phyloP scores from a whole-genome alignment of 2,888 invertebrate genomes.

The Sthenelais limicola region DNA sequence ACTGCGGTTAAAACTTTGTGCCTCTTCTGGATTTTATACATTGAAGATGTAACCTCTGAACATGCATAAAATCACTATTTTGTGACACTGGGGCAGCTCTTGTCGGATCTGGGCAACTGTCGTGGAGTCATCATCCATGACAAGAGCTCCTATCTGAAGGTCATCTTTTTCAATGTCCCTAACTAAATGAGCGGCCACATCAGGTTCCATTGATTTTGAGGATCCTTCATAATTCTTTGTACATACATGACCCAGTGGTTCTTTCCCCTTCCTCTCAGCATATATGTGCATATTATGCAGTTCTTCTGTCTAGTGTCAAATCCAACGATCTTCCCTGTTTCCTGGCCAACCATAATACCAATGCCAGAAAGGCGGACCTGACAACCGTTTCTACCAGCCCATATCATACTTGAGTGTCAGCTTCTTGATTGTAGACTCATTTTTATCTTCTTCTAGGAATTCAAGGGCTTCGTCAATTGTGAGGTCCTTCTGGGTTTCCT shows the following conservation, averaged over 20 bases:
- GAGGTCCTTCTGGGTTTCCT: neutral
- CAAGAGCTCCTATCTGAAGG: neutral
- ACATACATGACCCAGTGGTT: constrained; percentile 2
- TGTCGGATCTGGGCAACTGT: no score
- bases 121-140: constrained; percentile 36
- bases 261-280: neutral
- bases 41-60: no score
- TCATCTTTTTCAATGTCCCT: constrained; percentile 15
- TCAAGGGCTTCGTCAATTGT: constrained; percentile 22
- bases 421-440: neutral
- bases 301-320: constrained; percentile 25
- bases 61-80: no score
- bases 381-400: constrained; percentile 34
- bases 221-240: constrained; percentile 5
- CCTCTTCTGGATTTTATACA: no score
- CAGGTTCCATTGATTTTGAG: constrained; percentile 27
- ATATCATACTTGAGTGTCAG: constrained; percentile 15
- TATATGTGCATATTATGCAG: constrained; percentile 21
- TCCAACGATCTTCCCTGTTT: constrained; percentile 13
- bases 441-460: constrained; percentile 9
- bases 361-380: constrained; percentile 30
- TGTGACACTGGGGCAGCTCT: no score
- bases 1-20: no score
- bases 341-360: constrained; percentile 1
- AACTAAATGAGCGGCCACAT: constrained; percentile 9